These are phyloP conservation scores for Mormyrus iriodes DNA, from an alignment of 2,113 vertebrate species.

Conservation along the genomic window DNA sequence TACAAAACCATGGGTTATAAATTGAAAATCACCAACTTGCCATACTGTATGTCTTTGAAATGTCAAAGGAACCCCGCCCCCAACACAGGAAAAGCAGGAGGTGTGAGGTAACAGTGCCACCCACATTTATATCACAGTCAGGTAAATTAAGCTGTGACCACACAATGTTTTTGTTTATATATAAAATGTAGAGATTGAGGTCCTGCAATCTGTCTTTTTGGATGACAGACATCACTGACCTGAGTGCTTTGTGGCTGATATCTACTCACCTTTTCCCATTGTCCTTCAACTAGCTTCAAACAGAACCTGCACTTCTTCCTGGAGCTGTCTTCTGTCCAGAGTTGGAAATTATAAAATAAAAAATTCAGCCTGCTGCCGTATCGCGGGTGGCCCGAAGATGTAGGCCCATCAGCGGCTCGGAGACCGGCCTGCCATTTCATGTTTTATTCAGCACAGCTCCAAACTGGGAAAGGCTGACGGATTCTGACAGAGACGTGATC, in stretches of 20 bases:
- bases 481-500: background rate
- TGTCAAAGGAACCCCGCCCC: too few species aligned
- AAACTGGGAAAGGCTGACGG: background rate
- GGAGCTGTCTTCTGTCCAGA: background rate
- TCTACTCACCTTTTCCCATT: background rate
- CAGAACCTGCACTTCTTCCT: background rate
- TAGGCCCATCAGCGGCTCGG: background rate
- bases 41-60: too few species aligned
- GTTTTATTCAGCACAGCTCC: background rate
- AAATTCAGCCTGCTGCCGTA: background rate
- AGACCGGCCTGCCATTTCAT: slow-evolving; percentile 5
- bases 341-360: background rate
- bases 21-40: too few species aligned
- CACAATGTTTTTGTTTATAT: background rate
- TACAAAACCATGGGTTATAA: background rate
- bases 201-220: background rate
- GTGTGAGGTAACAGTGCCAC: background rate
- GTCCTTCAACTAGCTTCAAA: background rate
- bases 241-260: background rate
- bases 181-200: background rate
- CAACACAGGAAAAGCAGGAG: background rate
- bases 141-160: background rate
- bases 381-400: background rate
- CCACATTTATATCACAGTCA: background rate
- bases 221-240: background rate